Conservation (phyloP, 2,113 vertebrate genomes). For the Oryzias javanicus region DNA sequence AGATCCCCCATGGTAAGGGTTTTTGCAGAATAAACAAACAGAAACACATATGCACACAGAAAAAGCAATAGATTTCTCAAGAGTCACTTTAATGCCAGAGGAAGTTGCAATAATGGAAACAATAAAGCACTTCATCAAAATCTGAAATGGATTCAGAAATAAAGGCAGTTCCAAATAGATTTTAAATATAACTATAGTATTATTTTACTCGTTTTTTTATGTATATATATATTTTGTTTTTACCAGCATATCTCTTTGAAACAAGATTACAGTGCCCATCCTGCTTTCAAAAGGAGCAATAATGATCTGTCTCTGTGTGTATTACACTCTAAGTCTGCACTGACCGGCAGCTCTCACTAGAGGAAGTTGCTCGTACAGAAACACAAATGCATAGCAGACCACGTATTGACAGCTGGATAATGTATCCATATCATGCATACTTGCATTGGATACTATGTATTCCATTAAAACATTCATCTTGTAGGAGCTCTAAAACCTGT, state of each 20-base stretch:
- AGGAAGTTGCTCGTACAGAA: slow-evolving; percentile 48
- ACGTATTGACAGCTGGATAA: slow-evolving; percentile 22
- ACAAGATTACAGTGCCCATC: slow-evolving; percentile 43
- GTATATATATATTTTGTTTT: slow-evolving; percentile 9
- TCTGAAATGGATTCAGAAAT: slow-evolving; percentile 29
- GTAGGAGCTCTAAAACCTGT: too few relatives aligned
- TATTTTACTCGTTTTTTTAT: slow-evolving; percentile 4
- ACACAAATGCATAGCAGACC: slow-evolving; percentile 32
- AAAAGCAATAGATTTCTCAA: neutral
- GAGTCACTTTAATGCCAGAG: slow-evolving; percentile 27
- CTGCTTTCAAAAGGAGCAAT: slow-evolving; percentile 71
- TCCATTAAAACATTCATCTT: too few relatives aligned
- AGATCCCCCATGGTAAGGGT: too few relatives aligned
- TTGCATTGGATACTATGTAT: slow-evolving; percentile 13
- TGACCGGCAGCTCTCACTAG: slow-evolving; percentile 49
- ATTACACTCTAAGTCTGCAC: slow-evolving; percentile 65
- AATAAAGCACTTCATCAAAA: slow-evolving; percentile 54
- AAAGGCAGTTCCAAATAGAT: too few relatives aligned
- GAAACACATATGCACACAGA: slow-evolving; percentile 1
- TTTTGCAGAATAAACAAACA: slow-evolving; percentile 5
- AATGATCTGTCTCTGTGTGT: slow-evolving; percentile 43
- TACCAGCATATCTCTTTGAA: slow-evolving; percentile 30
- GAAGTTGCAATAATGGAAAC: slow-evolving; percentile 22
- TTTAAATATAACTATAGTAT: too few relatives aligned
- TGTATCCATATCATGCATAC: slow-evolving; percentile 21